A percentile compares a stretch with the other conserved stretches of the same genome.
phyloP scores from a whole-genome alignment of 2,797 vertebrate species.

The Rhinoraja longicauda region DNA sequence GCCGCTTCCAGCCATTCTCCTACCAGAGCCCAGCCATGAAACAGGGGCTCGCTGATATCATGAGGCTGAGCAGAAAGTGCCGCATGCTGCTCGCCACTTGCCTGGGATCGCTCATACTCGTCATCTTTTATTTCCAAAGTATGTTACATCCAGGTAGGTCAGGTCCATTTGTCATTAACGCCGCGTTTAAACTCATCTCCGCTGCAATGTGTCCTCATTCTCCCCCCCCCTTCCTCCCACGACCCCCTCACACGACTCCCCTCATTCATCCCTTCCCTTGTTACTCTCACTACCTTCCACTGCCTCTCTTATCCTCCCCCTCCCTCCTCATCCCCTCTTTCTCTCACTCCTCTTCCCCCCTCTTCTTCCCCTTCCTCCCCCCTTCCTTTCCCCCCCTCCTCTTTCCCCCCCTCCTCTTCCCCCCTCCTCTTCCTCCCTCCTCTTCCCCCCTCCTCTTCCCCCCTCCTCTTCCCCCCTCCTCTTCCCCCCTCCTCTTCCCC shows the following conservation, averaged over 20 bases:
- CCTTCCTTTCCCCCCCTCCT: too few relatives aligned
- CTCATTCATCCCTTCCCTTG: not conserved
- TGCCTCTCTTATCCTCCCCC: not conserved
- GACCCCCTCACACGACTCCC: not conserved
- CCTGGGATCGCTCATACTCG: slow-evolving; percentile 91
- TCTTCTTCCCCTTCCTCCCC: not conserved
- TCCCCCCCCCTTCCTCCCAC: slow-evolving; percentile 33
- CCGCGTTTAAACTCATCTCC: slow-evolving; percentile 39
- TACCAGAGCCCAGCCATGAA: slow-evolving; percentile 70
- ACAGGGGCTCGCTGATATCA: slow-evolving; percentile 80
- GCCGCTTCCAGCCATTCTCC: not conserved
- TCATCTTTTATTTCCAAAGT: slow-evolving; percentile 99
- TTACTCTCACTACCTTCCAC: too few relatives aligned
- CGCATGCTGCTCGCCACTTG: slow-evolving; percentile 92
- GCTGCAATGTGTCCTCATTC: slow-evolving; percentile 40
- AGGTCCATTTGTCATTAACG: not conserved
- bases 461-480: too few relatives aligned
- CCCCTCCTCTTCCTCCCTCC: too few relatives aligned
- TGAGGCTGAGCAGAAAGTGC: slow-evolving; percentile 95
- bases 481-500: too few relatives aligned
- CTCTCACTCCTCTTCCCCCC: too few relatives aligned
- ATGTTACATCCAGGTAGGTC: slow-evolving; percentile 97
- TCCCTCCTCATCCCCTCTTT: not conserved
- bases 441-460: too few relatives aligned
- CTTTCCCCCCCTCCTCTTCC: too few relatives aligned